Evolutionary conservation across 2,888 invertebrate species (phyloP).

Genomic region (Sialis lutaria): DNA sequence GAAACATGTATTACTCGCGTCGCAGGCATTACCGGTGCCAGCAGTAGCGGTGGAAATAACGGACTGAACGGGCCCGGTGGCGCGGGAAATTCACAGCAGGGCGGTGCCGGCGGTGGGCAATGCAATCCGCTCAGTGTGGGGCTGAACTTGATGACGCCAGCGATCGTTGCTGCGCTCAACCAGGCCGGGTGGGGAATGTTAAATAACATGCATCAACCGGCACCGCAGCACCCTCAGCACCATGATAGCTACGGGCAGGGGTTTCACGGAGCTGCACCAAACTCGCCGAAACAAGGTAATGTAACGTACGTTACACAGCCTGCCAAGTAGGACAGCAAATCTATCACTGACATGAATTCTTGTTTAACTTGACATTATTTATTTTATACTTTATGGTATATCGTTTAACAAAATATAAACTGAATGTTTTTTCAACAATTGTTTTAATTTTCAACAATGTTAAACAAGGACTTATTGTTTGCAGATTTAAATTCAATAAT

Average conservation of each 20-base stretch:
- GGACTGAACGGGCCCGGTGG: neutral
- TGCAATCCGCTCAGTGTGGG: constrained; percentile 42
- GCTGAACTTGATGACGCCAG: constrained; percentile 55
- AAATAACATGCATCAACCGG: constrained; percentile 1
- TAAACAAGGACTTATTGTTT: no score
- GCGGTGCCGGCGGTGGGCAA: neutral
- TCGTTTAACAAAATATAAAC: no score
- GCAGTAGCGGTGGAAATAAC: neutral
- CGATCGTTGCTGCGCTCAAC: constrained; percentile 71
- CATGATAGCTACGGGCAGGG: constrained; percentile 1
- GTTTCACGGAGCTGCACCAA: neutral
- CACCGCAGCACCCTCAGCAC: neutral
- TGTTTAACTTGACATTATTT: no score
- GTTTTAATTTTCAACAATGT: no score
- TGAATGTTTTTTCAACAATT: no score
- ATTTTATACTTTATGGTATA: no score
- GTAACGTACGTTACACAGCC: no score
- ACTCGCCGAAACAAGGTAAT: constrained; percentile 3
- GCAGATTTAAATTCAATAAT: no score
- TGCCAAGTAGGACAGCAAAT: no score
- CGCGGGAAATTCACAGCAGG: neutral
- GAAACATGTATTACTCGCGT: neutral
- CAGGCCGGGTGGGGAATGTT: constrained; percentile 36
- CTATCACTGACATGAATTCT: no score
- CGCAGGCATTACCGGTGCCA: neutral